Evolutionary conservation across 2,113 vertebrate species (phyloP).

Genomic region (Tylochromis polylepis): DNA sequence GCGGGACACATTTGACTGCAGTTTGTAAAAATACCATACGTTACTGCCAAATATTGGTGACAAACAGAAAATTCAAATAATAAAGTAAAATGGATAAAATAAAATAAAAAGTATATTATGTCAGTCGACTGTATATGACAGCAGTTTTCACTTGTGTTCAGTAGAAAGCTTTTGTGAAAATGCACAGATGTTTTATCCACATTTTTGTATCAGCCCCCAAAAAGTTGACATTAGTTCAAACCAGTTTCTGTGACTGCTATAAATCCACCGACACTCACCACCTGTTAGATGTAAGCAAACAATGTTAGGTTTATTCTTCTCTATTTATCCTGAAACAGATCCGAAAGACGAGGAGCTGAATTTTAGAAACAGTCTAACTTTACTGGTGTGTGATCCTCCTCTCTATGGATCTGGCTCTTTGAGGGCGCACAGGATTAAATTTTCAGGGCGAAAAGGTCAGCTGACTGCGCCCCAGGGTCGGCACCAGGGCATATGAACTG

Average conservation of each 20-base stretch:
- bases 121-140: not conserved
- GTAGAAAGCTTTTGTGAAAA: not conserved
- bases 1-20: not conserved
- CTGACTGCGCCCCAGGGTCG: not conserved
- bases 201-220: not conserved
- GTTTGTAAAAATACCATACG: not conserved
- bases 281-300: not conserved
- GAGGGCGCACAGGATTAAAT: not conserved
- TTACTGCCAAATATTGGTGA: not conserved
- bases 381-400: not conserved
- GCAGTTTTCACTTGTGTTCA: not conserved
- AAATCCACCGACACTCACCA: not conserved
- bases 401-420: not conserved
- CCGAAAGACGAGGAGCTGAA: not conserved
- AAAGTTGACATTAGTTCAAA: not conserved
- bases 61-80: not conserved
- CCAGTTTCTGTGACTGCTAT: not conserved
- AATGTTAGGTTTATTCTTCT: not conserved
- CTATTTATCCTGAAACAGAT: not conserved
- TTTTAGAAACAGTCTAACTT: not conserved
- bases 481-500: not conserved
- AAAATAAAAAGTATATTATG: not conserved
- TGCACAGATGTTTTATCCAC: not conserved
- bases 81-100: not conserved
- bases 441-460: conserved; percentile 13